Conservation (phyloP, 2,797 vertebrate species). For the Mycteria americana region DNA sequence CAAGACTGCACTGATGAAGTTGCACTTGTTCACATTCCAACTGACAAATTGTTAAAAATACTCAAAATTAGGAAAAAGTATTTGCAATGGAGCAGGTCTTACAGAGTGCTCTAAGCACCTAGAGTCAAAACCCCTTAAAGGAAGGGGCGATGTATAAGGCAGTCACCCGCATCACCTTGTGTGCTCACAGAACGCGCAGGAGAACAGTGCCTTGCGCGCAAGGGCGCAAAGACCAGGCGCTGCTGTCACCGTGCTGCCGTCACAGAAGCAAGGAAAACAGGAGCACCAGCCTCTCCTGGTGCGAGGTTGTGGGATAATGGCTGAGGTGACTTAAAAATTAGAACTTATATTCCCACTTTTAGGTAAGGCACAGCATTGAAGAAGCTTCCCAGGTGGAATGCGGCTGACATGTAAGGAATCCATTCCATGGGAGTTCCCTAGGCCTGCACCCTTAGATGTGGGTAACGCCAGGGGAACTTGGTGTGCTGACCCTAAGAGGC, state of each 20-base stretch:
- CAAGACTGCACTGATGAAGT: background rate
- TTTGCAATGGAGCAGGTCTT: background rate
- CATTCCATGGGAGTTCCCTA: no score
- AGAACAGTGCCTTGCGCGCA: rapidly evolving
- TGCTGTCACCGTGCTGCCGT: background rate
- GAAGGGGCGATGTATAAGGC: background rate
- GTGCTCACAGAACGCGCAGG: rapidly evolving
- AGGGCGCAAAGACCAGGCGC: background rate
- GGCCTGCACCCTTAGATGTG: no score
- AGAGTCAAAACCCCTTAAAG: background rate
- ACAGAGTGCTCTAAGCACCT: background rate
- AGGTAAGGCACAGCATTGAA: no score
- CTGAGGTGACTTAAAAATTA: no score
- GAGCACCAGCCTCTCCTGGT: background rate
- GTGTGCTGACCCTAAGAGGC: no score
- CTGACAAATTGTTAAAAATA: background rate
- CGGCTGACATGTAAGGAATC: no score
- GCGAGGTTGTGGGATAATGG: no score
- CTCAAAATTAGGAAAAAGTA: background rate
- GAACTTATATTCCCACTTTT: no score
- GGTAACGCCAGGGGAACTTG: no score
- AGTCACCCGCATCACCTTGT: background rate
- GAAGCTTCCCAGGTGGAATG: no score
- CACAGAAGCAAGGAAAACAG: background rate
- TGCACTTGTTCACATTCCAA: background rate